Evolutionary conservation across 2,888 invertebrate genomes (phyloP), one percentile per base, ranked within the genome.

Genomic region (Ceraclea dissimilis): DNA sequence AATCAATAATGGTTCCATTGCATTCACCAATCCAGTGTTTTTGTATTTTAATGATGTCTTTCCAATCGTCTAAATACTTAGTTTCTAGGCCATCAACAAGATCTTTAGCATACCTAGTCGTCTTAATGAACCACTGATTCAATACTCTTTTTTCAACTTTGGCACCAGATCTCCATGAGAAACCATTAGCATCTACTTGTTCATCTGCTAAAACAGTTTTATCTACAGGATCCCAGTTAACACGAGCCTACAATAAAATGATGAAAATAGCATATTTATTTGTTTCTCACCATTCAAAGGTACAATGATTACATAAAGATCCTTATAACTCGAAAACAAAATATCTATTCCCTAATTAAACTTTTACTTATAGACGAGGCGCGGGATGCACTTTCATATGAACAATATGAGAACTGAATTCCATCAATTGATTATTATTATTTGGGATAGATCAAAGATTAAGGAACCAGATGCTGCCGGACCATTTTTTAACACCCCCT

Each of bases 181-280:
- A 80, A 11, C 94, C 93, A 66, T 88, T 81, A 49, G 83, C 85
- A 75, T 96, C 95, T 2, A 99, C 95, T 79, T 99, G 99, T 70
- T 99, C 99, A 73, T 97, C 92, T 2, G 98, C 99, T 62, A 99
- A 73, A 1, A 99, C 99, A 2, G 99, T 99, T 71, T 90, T 76
- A 74, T 99, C 99, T 0, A 98, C 80, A 1, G 99, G 99, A 78
- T 99, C 99, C 99, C 99, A 99, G 74, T 97, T 97, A 0, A 98
- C 97, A 61, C 84, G 75, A 11, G 92, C 88, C 85, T 90, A 20
- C 22, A 52, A 44, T 49, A 51, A 19, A 34, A 20, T 51, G 57
- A 20, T 16, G 13, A 39, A 31, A 8, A 31, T 31, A n/a, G n/a
- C n/a, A n/a, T n/a, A n/a, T n/a, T n/a, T n/a, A n/a, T n/a, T n/a